phyloP scores from a whole-genome alignment of 2,797 vertebrate species.

The Myioborus miniatus region DNA sequence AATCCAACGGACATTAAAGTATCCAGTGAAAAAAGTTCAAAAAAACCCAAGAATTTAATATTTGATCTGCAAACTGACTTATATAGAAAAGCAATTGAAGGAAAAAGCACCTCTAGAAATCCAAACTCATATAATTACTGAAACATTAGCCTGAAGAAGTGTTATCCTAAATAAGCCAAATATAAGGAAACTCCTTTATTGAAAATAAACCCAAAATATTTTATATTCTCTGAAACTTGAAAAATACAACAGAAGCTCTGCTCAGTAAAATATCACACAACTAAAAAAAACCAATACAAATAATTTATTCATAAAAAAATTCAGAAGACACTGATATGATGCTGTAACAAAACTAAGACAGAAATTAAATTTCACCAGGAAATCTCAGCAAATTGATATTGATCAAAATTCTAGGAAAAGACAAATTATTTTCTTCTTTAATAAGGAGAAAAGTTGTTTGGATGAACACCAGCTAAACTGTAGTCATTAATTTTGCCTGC shows the following conservation, averaged over 20 bases:
- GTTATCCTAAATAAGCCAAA: background rate
- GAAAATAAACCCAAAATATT: background rate
- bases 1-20: background rate
- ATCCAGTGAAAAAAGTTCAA: background rate
- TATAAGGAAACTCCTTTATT: background rate
- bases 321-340: background rate
- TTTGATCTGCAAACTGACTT: background rate
- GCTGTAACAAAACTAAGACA: background rate
- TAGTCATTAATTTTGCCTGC: background rate
- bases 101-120: background rate
- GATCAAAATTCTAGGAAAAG: conserved; percentile 4
- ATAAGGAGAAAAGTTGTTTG: background rate
- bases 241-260: background rate
- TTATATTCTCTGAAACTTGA: background rate
- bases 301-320: background rate
- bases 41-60: background rate
- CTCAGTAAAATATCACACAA: background rate
- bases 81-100: background rate
- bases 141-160: background rate
- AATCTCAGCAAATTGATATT: conserved; percentile 9
- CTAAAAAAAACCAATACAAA: background rate
- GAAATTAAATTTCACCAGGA: conserved; percentile 29
- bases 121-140: background rate
- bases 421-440: background rate
- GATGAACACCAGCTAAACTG: background rate